Evolutionary conservation across 2,113 vertebrate genomes (phyloP).

Genomic region (Egretta garzetta): DNA sequence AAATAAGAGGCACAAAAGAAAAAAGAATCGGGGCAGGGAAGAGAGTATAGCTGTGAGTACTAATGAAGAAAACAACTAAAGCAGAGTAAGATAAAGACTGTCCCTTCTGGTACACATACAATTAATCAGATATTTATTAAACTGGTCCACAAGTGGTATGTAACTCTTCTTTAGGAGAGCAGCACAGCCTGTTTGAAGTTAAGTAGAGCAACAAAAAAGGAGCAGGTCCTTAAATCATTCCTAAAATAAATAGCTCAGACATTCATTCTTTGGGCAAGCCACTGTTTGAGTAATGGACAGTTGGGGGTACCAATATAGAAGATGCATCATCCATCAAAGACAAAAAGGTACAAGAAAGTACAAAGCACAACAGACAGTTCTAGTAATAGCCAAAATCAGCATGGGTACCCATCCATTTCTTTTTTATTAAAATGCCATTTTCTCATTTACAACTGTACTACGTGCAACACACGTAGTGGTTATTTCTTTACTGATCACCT

Average conservation of each 20-base stretch:
- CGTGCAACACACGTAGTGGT: accelerated
- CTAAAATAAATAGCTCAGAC: background rate
- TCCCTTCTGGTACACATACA: background rate
- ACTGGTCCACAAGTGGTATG: background rate
- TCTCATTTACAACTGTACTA: background rate
- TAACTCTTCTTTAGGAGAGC: background rate
- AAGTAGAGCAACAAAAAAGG: background rate
- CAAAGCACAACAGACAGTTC: background rate
- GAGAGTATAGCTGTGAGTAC: background rate
- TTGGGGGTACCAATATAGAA: background rate
- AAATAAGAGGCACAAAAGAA: background rate
- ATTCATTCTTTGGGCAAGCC: background rate
- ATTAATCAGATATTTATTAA: background rate
- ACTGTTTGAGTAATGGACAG: background rate
- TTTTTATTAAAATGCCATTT: background rate
- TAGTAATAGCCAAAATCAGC: background rate
- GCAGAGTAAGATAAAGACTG: background rate
- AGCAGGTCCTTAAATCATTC: background rate
- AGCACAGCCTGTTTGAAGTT: background rate
- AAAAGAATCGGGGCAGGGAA: background rate
- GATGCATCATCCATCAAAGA: background rate
- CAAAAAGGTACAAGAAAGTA: background rate
- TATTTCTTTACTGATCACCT: background rate
- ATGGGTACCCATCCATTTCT: background rate
- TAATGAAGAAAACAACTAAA: background rate